These are phyloP conservation scores for Drosophila hamatofila DNA, from an alignment of 2,888 invertebrate genomes.

Conservation along the genomic window DNA sequence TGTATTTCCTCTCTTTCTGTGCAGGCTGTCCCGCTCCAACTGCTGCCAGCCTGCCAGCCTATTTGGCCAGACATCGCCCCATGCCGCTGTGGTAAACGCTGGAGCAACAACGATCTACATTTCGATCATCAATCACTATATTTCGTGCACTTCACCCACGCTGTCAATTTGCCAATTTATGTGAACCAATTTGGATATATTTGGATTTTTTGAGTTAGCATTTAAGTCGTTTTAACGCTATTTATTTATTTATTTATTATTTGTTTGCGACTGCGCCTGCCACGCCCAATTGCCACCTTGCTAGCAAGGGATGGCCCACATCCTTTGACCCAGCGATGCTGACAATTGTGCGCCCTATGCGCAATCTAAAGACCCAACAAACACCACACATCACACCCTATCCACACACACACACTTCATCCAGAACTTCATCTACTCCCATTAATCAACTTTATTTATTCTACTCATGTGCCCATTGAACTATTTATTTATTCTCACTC, in stretches of 20 bases:
- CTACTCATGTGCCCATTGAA: constrained; percentile 62
- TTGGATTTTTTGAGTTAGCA: constrained; percentile 63
- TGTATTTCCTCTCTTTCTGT: not conserved
- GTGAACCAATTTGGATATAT: constrained; percentile 43
- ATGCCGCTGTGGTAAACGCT: constrained; percentile 82
- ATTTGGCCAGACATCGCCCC: constrained; percentile 79
- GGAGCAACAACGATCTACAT: constrained; percentile 1
- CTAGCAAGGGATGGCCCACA: constrained; percentile 82
- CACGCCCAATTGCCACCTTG: constrained; percentile 84
- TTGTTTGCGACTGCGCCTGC: constrained; percentile 54
- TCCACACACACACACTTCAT: not conserved
- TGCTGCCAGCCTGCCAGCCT: constrained; percentile 66
- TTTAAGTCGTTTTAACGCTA: constrained; percentile 77
- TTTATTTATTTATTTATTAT: constrained; percentile 77
- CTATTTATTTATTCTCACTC: constrained; percentile 68
- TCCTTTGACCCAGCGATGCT: constrained; percentile 84
- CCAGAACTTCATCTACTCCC: constrained; percentile 9
- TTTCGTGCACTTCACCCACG: constrained; percentile 43
- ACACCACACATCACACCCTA: not conserved
- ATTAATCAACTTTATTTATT: constrained; percentile 63
- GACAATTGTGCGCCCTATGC: constrained; percentile 79
- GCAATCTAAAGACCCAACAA: constrained; percentile 22
- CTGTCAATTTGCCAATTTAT: constrained; percentile 36
- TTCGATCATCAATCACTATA: constrained; percentile 28
- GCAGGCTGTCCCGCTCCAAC: constrained; percentile 87